Base-by-base conservation (phyloP, 2,888 invertebrate species). In the Euzophera pinguis region DNA sequence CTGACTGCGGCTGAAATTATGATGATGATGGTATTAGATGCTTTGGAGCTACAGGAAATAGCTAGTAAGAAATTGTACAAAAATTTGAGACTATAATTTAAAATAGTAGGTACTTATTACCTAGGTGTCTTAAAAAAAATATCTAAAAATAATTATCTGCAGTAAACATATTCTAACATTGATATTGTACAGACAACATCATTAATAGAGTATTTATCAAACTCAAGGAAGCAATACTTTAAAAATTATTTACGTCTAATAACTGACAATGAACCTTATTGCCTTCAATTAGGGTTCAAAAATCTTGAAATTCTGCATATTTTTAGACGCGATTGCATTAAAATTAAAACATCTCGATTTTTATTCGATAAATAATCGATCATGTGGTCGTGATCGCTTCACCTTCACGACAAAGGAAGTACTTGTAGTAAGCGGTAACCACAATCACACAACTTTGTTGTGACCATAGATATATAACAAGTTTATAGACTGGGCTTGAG, bases 351-450 rank as follows among this genome's bases (percentile, higher is more conserved):
- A 45, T 14, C 34, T 45, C 45, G 45, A 45, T 34, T 45, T 45
- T 45, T 45, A 45, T 45, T 43, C 29, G 32, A 32, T 16, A 6
- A 43, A 9, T 43, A 45, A 45, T 45, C 45, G 45, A 45, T 45
- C 32, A 45, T 5, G 5, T 14, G 32, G 32, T 45, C 45, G 45
- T 45, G 45, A 45, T 45, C 45, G 32, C 13, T 45, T 45, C 45
- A 45, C 45, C 45, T 45, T 45, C 45, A 45, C 45, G 45, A 45
- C 45, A 32, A 34, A 45, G 45, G 45, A 45, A 45, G 45, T 45
- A 22, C 22, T 22, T 22, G 22, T 22, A 22, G 22, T 22, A n/a
- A n/a, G n/a, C n/a, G 14, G 34, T 45, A 9, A 32, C 14, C 32
- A 14, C 16, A 43, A 43, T 43, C 29, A 29, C 43, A 43, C 12